These are phyloP conservation scores for Drosophila lini DNA, from an alignment of 1,140 invertebrate species.

Conservation along the genomic window DNA sequence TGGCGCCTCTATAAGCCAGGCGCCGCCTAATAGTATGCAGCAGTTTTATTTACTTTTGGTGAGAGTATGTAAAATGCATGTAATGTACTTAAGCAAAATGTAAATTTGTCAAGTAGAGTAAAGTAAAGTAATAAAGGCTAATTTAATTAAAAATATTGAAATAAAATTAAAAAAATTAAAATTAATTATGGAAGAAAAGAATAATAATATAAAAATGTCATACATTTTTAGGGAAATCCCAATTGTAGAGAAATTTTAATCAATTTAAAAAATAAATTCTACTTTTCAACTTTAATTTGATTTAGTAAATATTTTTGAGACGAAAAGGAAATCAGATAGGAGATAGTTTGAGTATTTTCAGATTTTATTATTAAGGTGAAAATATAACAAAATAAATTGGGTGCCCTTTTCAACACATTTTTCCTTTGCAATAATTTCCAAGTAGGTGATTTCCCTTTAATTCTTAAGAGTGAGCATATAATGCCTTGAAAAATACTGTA, in stretches of 20 bases:
- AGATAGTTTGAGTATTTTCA: too few species aligned
- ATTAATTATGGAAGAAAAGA: not conserved
- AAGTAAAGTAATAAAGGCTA: not conserved
- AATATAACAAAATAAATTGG: too few species aligned
- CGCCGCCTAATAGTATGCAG: slow-evolving; percentile 19
- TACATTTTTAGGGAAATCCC: not conserved
- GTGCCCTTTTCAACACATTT: too few species aligned
- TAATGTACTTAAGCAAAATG: not conserved
- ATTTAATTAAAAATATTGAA: rapidly evolving
- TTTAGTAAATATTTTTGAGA: too few species aligned
- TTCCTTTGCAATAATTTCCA: not conserved
- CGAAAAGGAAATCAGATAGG: not conserved
- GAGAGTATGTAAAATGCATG: not conserved
- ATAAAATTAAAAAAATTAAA: not conserved
- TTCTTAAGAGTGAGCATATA: rapidly evolving
- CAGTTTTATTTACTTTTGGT: not conserved
- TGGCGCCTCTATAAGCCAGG: not conserved
- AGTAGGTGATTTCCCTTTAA: not conserved
- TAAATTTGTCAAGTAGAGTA: not conserved
- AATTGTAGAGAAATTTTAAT: too few species aligned
- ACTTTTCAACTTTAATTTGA: too few species aligned
- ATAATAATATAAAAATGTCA: not conserved
- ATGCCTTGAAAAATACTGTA: not conserved
- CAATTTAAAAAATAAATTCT: too few species aligned
- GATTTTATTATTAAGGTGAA: too few species aligned